Percentiles rank a stretch among this genome's conserved stretches.
Evolutionary conservation across 2,113 vertebrate species (phyloP).

Genomic region (Mixornis gularis): DNA sequence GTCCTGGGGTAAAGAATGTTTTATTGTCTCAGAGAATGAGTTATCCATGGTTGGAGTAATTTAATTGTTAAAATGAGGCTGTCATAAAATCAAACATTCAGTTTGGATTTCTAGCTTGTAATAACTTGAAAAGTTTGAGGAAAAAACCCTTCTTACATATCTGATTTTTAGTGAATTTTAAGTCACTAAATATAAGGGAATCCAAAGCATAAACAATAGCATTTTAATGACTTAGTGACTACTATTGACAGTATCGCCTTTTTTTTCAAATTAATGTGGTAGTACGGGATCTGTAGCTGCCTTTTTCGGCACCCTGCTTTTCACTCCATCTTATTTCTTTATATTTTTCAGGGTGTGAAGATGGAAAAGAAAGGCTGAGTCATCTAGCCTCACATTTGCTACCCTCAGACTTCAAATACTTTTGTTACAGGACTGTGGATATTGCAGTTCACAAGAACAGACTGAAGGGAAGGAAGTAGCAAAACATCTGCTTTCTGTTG

Average conservation of each 20-base stretch:
- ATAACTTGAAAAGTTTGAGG: background rate
- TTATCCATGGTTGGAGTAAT: background rate
- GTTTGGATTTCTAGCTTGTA: background rate
- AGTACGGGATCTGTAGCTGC: background rate
- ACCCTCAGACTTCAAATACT: background rate
- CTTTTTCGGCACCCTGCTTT: background rate
- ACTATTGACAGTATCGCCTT: background rate
- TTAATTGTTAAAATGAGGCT: background rate
- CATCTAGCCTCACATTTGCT: background rate
- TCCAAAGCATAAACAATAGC: background rate
- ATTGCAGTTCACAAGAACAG: background rate
- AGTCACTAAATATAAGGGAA: background rate
- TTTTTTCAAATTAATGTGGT: too few species aligned
- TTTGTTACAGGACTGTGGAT: background rate
- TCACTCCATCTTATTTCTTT: background rate
- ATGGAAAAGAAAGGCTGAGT: background rate
- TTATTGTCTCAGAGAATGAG: background rate
- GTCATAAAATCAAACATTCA: background rate
- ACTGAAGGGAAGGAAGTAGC: background rate
- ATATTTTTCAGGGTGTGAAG: background rate
- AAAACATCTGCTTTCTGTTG: background rate
- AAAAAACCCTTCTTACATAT: background rate
- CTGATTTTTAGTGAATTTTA: background rate
- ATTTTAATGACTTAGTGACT: background rate
- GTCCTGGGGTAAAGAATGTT: background rate